Evolutionary conservation across 1,140 invertebrate genomes (phyloP).

Genomic region (Medauroidea extradentata): DNA sequence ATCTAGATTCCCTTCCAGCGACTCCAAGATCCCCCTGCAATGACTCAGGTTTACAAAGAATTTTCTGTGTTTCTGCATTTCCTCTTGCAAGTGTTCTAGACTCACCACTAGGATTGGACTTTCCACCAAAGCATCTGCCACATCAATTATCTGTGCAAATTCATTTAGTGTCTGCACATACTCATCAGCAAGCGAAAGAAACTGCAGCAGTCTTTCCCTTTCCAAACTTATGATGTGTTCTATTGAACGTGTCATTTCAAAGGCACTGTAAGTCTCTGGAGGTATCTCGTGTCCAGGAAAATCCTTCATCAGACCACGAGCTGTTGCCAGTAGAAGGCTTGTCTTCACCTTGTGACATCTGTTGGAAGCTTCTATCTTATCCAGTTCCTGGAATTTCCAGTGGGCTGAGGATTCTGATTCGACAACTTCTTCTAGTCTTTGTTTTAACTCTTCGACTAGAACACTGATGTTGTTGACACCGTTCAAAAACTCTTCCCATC

Average conservation of each 20-base stretch:
- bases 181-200: constrained; percentile 70
- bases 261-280: constrained; percentile 54
- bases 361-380: constrained; percentile 59
- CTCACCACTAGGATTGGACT: constrained; percentile 67
- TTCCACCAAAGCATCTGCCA: constrained; percentile 72
- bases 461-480: constrained; percentile 50
- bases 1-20: constrained; percentile 76
- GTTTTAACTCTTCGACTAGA: constrained; percentile 49
- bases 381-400: constrained; percentile 59
- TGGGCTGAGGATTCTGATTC: constrained; percentile 52
- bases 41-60: constrained; percentile 85
- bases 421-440: constrained; percentile 52
- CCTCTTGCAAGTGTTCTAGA: constrained; percentile 73
- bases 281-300: constrained; percentile 63
- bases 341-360: constrained; percentile 47
- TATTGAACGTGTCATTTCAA: constrained; percentile 61
- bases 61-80: constrained; percentile 82
- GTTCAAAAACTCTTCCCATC: constrained; percentile 65
- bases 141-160: constrained; percentile 75
- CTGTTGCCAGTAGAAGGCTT: constrained; percentile 47
- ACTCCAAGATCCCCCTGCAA: constrained; percentile 72
- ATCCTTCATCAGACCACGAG: constrained; percentile 53
- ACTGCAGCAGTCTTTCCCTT: constrained; percentile 66
- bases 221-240: constrained; percentile 63
- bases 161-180: constrained; percentile 82